Percentiles rank a stretch among this genome's conserved stretches.
These are phyloP conservation scores for Caenorhabditis sp. DNA, from an alignment of 2,888 invertebrate species.

Conservation along the genomic window DNA sequence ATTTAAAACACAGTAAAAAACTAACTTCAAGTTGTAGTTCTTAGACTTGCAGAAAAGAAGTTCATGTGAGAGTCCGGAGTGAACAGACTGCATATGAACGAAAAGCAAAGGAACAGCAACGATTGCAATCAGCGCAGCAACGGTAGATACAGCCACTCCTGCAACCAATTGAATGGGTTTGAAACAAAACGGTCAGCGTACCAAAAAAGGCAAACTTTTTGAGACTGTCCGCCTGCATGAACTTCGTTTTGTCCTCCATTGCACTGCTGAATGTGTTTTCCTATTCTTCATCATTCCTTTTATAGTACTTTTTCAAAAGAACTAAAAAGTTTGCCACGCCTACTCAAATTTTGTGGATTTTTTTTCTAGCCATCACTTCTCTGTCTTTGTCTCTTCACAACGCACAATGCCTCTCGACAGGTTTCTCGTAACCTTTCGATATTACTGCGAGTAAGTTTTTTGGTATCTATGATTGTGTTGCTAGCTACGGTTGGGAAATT, in stretches of 20 bases:
- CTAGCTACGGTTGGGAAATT: not conserved
- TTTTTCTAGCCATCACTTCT: slow-evolving; percentile 21
- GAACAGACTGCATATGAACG: slow-evolving; percentile 76
- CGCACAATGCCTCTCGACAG: slow-evolving; percentile 22
- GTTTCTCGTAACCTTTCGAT: slow-evolving; percentile 36
- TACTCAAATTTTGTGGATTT: slow-evolving; percentile 62
- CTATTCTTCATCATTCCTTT: slow-evolving; percentile 22
- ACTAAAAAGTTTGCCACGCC: slow-evolving; percentile 59
- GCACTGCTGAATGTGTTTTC: slow-evolving; percentile 35
- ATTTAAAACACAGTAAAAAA: no score
- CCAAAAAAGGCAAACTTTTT: slow-evolving; percentile 82
- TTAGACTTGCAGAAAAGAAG: slow-evolving; percentile 74
- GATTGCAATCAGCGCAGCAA: slow-evolving; percentile 72
- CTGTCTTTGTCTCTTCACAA: slow-evolving; percentile 36
- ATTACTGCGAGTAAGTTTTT: slow-evolving; percentile 52
- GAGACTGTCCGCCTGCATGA: slow-evolving; percentile 76
- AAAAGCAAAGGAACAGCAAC: slow-evolving; percentile 72
- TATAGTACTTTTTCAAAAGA: slow-evolving; percentile 36
- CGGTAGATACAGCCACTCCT: slow-evolving; percentile 72
- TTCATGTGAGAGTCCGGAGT: slow-evolving; percentile 76
- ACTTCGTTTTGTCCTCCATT: slow-evolving; percentile 73
- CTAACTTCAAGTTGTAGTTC: slow-evolving; percentile 55
- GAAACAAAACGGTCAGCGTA: slow-evolving; percentile 1
- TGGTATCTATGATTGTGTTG: slow-evolving; percentile 39
- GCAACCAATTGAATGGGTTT: not conserved